A percentile compares a stretch with the other conserved stretches of the same genome.
Conservation (phyloP, 2,797 vertebrate genomes). For the Loris lydekkerianus region DNA sequence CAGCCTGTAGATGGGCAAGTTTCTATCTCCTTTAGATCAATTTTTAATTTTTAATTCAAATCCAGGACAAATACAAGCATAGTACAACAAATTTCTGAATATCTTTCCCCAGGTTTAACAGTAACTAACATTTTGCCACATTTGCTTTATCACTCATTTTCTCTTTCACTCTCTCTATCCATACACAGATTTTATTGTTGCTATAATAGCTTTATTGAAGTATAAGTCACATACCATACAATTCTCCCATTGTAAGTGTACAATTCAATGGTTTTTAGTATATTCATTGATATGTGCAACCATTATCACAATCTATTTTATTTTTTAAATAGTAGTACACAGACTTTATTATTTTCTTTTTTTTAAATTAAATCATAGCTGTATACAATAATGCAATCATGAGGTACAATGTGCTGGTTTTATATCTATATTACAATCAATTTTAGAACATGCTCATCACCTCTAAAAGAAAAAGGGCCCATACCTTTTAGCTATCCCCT, state of each 20-base stretch:
- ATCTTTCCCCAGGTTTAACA: background rate
- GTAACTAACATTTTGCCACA: background rate
- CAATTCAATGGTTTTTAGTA: background rate
- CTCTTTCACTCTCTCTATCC: background rate
- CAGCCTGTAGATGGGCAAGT: background rate
- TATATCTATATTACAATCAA: background rate
- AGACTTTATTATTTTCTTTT: no score
- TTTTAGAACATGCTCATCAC: background rate
- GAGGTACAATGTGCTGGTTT: no score
- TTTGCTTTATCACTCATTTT: background rate
- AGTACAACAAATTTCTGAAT: background rate
- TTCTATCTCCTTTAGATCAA: background rate
- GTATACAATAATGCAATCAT: no score
- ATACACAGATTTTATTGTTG: background rate
- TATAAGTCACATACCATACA: background rate
- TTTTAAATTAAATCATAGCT: no score
- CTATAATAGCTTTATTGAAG: background rate
- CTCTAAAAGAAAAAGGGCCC: constrained; percentile 15
- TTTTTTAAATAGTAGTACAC: no score
- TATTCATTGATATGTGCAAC: background rate
- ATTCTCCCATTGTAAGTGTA: background rate
- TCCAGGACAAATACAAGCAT: background rate
- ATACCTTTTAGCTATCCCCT: background rate
- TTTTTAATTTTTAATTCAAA: constrained; percentile 51
- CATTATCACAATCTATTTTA: background rate